A percentile compares a stretch with the other conserved stretches of the same genome.
Conservation (phyloP, 2,888 invertebrate species). For the Cryptosula pallasiana region DNA sequence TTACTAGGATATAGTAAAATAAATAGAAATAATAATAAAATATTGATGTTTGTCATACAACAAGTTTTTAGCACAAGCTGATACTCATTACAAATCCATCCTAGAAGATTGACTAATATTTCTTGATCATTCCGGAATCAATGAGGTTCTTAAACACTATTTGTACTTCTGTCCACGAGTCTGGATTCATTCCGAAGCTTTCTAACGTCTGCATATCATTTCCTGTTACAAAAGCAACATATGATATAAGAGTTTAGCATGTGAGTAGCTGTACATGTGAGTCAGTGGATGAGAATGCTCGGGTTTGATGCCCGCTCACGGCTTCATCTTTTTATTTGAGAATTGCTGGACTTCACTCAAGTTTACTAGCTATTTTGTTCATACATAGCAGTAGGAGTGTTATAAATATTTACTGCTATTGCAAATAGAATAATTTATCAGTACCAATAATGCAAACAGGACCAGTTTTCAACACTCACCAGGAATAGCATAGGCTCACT, state of each 20-base stretch:
- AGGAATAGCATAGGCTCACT: too few species aligned
- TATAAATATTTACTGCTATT: too few species aligned
- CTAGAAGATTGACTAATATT: background rate
- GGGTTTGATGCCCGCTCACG: too few species aligned
- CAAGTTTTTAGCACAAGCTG: background rate
- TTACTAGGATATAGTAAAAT: background rate
- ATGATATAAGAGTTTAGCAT: too few species aligned
- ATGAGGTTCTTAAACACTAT: constrained; percentile 10
- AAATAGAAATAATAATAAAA: background rate
- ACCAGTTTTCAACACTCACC: too few species aligned
- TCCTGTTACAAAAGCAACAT: background rate
- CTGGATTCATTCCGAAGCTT: constrained; percentile 6
- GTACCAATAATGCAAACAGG: too few species aligned
- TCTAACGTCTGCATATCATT: background rate
- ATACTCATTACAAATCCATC: background rate
- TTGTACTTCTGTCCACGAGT: constrained; percentile 16
- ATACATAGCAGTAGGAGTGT: too few species aligned
- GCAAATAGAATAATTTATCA: too few species aligned
- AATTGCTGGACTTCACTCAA: too few species aligned
- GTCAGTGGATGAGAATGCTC: background rate
- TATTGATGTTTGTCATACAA: background rate
- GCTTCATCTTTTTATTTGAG: too few species aligned
- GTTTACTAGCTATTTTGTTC: too few species aligned
- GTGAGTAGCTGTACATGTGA: background rate
- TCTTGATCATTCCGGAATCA: background rate